Evolutionary conservation across 2,797 vertebrate genomes (phyloP).

Genomic region (Argyrosomus regius): DNA sequence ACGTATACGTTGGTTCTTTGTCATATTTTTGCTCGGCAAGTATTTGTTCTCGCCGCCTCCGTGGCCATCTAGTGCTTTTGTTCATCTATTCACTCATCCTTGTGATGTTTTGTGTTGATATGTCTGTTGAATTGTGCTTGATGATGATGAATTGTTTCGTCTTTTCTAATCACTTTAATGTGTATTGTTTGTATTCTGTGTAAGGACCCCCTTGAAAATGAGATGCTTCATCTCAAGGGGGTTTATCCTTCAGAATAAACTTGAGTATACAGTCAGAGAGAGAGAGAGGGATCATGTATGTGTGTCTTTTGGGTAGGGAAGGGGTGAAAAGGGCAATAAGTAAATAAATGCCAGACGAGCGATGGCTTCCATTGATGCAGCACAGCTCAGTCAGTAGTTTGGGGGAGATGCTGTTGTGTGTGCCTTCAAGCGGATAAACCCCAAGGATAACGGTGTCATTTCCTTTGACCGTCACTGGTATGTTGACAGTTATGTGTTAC

Average conservation of each 20-base stretch:
- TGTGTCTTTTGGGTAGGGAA: neutral
- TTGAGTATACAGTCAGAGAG: neutral
- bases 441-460: slow-evolving; percentile 45
- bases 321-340: slow-evolving; percentile 3
- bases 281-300: neutral
- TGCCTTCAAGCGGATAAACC: slow-evolving; percentile 33
- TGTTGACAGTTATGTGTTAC: slow-evolving; percentile 53
- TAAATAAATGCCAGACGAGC: neutral
- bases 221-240: too few species aligned
- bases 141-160: too few species aligned
- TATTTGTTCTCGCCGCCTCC: too few species aligned
- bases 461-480: slow-evolving; percentile 48
- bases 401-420: slow-evolving; percentile 19
- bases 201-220: too few species aligned
- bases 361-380: neutral
- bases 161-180: too few species aligned
- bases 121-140: too few species aligned
- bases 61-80: too few species aligned
- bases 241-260: too few species aligned
- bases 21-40: too few species aligned
- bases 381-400: slow-evolving; percentile 20
- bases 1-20: neutral
- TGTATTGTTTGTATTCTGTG: too few species aligned
- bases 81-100: too few species aligned
- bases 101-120: too few species aligned